Conservation (phyloP, 2,888 invertebrate genomes). For the Eupithecia centaureata region DNA sequence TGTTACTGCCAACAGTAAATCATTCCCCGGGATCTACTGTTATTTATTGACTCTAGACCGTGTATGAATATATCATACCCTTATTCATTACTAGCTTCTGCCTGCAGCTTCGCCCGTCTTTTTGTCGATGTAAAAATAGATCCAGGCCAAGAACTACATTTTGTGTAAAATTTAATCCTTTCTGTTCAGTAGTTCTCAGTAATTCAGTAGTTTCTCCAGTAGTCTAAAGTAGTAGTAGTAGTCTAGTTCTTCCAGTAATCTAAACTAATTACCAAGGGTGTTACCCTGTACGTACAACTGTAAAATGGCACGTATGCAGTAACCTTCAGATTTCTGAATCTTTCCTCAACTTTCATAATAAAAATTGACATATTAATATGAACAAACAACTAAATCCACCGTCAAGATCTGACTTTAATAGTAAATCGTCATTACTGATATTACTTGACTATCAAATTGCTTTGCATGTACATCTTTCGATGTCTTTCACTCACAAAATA, state of each 20-base stretch:
- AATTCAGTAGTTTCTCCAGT: too few relatives aligned
- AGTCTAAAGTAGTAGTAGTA: too few relatives aligned
- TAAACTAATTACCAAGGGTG: too few relatives aligned
- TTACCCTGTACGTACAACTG: too few relatives aligned
- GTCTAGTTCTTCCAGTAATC: too few relatives aligned
- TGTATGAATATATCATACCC: conserved; percentile 6
- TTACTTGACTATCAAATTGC: background rate
- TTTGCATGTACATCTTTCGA: background rate
- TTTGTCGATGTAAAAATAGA: too few relatives aligned
- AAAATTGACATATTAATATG: background rate
- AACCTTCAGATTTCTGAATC: background rate
- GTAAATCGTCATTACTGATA: background rate
- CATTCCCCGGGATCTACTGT: conserved; percentile 18
- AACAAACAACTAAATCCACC: background rate
- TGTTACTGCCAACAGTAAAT: conserved; percentile 40
- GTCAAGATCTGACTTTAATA: conserved; percentile 1
- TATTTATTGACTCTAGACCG: conserved; percentile 15
- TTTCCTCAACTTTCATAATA: background rate
- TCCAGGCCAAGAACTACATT: too few relatives aligned
- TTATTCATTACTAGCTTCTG: conserved; percentile 3
- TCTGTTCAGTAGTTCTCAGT: too few relatives aligned
- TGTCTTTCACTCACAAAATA: background rate
- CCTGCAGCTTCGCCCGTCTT: too few relatives aligned
- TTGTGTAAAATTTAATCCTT: too few relatives aligned
- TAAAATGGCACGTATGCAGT: background rate